A percentile compares a stretch with the other conserved stretches of the same genome.
Conservation (phyloP, 2,797 vertebrate species). For the Epinephelus malabaricus region DNA sequence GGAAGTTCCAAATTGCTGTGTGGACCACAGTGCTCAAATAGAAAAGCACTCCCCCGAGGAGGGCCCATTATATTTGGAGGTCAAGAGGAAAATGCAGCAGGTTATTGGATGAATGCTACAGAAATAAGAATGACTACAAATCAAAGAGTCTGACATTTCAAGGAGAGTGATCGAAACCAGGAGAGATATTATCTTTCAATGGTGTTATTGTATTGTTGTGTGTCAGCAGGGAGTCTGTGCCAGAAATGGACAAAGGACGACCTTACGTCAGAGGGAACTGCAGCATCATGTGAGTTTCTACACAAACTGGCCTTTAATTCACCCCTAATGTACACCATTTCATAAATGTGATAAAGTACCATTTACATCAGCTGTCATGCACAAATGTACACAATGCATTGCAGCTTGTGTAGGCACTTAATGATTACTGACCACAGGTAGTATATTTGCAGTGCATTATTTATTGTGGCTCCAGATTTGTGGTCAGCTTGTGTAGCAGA, state of each 20-base stretch:
- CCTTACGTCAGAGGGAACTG: neutral
- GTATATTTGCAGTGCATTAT: neutral
- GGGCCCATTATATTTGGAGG: constrained; percentile 29
- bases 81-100: constrained; percentile 57
- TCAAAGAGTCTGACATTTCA: constrained; percentile 41
- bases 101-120: constrained; percentile 36
- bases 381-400: constrained; percentile 3
- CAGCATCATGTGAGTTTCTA: constrained; percentile 13
- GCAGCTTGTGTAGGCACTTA: neutral
- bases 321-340: neutral
- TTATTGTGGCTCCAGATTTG: constrained; percentile 17
- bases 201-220: constrained; percentile 45
- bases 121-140: constrained; percentile 35
- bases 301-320: neutral
- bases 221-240: constrained; percentile 5
- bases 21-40: constrained; percentile 13
- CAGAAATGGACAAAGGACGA: constrained; percentile 14
- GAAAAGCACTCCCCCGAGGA: constrained; percentile 10
- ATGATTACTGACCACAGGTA: constrained; percentile 16
- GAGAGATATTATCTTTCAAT: constrained; percentile 55
- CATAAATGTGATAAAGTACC: constrained; percentile 10
- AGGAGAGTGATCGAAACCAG: constrained; percentile 25
- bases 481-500: neutral
- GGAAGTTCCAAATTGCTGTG: constrained; percentile 37
- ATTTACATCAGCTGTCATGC: neutral